Evolutionary conservation across 2,113 vertebrate species (phyloP).

Genomic region (Myrmecophaga tridactyla): DNA sequence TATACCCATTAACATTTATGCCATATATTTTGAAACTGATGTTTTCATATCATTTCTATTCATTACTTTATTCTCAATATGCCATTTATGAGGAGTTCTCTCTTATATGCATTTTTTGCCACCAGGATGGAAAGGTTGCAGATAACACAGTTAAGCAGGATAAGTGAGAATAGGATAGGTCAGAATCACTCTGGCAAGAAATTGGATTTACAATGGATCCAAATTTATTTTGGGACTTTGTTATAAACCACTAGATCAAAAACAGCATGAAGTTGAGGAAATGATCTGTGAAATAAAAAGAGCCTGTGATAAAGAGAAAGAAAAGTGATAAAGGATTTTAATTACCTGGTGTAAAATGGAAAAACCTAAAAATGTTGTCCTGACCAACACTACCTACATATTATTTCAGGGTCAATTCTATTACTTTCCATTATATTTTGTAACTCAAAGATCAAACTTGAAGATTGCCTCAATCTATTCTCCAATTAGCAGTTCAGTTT

Average conservation of each 20-base stretch:
- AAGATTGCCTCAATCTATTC: background rate
- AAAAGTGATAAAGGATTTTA: constrained; percentile 48
- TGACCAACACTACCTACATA: background rate
- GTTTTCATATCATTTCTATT: constrained; percentile 10
- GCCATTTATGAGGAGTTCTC: constrained; percentile 1
- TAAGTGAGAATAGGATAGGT: constrained; percentile 33
- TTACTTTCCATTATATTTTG: background rate
- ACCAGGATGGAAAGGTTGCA: constrained; percentile 33
- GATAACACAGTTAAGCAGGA: background rate
- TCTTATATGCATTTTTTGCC: constrained; percentile 26
- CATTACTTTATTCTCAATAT: background rate
- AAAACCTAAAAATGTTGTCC: background rate
- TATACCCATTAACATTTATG: constrained; percentile 22
- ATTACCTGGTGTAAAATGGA: constrained; percentile 20
- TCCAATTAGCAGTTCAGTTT: background rate
- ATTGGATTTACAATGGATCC: constrained; percentile 53
- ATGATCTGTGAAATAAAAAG: constrained; percentile 63
- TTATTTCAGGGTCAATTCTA: background rate
- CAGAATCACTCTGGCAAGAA: constrained; percentile 63
- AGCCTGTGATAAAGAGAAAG: constrained; percentile 30
- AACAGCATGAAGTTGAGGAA: constrained; percentile 57
- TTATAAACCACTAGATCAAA: constrained; percentile 59
- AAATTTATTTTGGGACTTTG: constrained; percentile 61
- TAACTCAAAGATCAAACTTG: background rate
- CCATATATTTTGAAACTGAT: background rate